A percentile compares a stretch with the other conserved stretches of the same genome.
Evolutionary conservation across 2,888 invertebrate species (phyloP).

Genomic region (Odontothrips loti): DNA sequence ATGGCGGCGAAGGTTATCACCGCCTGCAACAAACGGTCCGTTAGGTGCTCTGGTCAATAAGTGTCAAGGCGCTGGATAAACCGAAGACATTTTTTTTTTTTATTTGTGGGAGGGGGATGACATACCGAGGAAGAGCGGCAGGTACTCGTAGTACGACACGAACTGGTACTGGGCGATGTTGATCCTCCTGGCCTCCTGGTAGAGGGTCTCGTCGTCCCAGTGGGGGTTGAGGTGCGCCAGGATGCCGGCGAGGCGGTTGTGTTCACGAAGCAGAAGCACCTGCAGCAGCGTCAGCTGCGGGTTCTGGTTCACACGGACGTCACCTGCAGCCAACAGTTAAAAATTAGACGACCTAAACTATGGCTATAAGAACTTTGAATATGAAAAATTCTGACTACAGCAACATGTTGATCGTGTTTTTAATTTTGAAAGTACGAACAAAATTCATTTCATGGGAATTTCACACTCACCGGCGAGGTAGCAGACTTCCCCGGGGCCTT

Average conservation of each 20-base stretch:
- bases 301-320: constrained; percentile 71
- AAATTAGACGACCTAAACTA: not conserved
- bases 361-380: too few relatives aligned
- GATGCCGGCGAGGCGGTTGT: constrained; percentile 67
- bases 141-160: constrained; percentile 74
- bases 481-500: constrained; percentile 60
- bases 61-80: not conserved
- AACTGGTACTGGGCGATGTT: constrained; percentile 73
- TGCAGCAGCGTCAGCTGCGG: constrained; percentile 70
- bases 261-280: constrained; percentile 70
- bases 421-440: too few relatives aligned
- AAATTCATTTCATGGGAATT: too few relatives aligned
- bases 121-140: constrained; percentile 69
- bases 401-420: too few relatives aligned
- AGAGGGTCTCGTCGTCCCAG: constrained; percentile 69
- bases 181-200: constrained; percentile 68
- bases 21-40: constrained; percentile 45
- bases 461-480: constrained; percentile 61
- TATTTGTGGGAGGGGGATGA: constrained; percentile 3
- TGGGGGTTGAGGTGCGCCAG: constrained; percentile 64
- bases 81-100: too few relatives aligned
- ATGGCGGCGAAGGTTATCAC: constrained; percentile 59
- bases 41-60: too few relatives aligned
- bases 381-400: too few relatives aligned
- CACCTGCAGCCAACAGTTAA: constrained; percentile 53